Percentiles rank a stretch among this genome's conserved stretches.
Evolutionary conservation across 2,113 vertebrate genomes (phyloP).

Genomic region (Lamprotornis superbus): DNA sequence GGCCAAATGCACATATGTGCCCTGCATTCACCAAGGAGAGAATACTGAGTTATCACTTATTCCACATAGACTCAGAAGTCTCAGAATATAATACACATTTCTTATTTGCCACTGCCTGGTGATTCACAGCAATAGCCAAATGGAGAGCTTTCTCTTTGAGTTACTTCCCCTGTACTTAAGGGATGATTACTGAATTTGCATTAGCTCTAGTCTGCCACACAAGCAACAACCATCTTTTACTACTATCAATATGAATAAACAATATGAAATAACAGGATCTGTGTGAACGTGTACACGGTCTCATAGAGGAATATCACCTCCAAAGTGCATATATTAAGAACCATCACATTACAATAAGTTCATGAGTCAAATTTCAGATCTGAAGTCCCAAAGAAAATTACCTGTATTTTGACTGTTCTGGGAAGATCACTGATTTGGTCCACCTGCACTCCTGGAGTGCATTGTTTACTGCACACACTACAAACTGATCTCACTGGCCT

Average conservation of each 20-base stretch:
- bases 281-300: neutral
- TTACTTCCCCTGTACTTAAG: neutral
- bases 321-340: neutral
- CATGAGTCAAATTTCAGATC: neutral
- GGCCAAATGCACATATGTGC: conserved; percentile 3
- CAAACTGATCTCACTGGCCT: neutral
- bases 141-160: neutral
- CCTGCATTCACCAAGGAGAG: neutral
- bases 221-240: neutral
- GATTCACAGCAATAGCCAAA: neutral
- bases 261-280: neutral
- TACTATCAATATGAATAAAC: neutral
- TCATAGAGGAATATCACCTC: neutral
- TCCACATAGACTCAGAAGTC: neutral
- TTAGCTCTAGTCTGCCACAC: neutral
- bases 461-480: neutral
- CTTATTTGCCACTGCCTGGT: neutral
- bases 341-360: neutral
- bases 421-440: neutral
- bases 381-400: neutral
- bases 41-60: neutral
- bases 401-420: neutral
- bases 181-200: neutral
- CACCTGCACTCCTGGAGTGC: neutral
- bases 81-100: neutral